These are phyloP conservation scores for Xenopus petersii DNA, from an alignment of 2,797 vertebrate species.

Conservation along the genomic window DNA sequence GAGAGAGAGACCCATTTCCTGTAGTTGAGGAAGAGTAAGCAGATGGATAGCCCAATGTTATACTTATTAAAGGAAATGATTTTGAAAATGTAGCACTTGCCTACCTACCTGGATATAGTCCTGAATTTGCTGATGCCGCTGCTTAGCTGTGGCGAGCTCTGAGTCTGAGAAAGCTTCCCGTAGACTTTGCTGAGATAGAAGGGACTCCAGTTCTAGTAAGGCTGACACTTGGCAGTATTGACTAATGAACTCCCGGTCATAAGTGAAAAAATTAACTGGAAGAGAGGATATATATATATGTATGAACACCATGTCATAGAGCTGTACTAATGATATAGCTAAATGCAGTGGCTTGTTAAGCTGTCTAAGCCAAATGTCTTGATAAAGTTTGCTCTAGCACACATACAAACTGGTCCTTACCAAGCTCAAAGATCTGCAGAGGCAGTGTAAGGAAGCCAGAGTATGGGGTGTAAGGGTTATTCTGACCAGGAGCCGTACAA, in stretches of 20 bases:
- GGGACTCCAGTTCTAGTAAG: constrained; percentile 82
- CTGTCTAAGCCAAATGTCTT: too few species aligned
- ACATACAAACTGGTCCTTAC: constrained; percentile 56
- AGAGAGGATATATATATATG: background rate
- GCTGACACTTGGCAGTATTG: constrained; percentile 86
- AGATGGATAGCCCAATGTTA: too few species aligned
- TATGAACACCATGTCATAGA: too few species aligned
- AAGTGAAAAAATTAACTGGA: constrained; percentile 83
- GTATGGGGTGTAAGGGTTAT: constrained; percentile 78
- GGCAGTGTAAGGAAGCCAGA: constrained; percentile 84
- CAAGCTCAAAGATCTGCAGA: constrained; percentile 87
- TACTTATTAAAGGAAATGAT: too few species aligned
- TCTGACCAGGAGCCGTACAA: constrained; percentile 86
- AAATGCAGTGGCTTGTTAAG: too few species aligned
- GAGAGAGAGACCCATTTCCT: too few species aligned
- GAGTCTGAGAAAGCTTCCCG: constrained; percentile 84
- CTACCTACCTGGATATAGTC: constrained; percentile 79
- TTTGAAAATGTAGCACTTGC: too few species aligned
- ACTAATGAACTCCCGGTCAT: constrained; percentile 78
- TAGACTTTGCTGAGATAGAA: constrained; percentile 87
- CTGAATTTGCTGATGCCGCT: constrained; percentile 85
- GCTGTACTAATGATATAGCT: too few species aligned
- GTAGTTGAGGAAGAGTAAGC: too few species aligned
- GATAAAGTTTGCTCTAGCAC: too few species aligned
- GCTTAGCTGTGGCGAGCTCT: constrained; percentile 77